Base-by-base conservation (phyloP, 2,797 vertebrate genomes). In the Gouania willdenowi region DNA sequence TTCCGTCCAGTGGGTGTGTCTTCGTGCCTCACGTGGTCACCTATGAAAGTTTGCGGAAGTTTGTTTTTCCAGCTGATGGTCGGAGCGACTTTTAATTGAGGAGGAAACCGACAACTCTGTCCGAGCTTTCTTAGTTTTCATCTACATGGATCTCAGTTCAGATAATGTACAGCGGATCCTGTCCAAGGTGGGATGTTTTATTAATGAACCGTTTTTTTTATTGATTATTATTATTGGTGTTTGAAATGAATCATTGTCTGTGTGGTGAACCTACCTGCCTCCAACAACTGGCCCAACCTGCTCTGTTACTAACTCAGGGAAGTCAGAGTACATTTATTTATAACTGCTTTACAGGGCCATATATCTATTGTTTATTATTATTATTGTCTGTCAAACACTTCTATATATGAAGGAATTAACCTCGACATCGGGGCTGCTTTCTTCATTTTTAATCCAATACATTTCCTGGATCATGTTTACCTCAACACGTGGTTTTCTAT, bases 21-120 rank as follows among this genome's bases (percentile, higher is more conserved):
- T 2, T 20, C 4, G 6, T 5, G 20, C 19, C 19, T 20, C 2
- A n/a, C n/a, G n/a, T 5, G 19, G 19, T 6, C 4, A 1, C 3
- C 6, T 23, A n/a, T 26, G 8, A 23, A 57, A 67, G 60, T 84
- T 83, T 85, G 79, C 84, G 88, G 89, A 90, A 90, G 85, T 87
- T 71, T 55, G 7, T 18, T 19, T 15, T 2, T 6, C 7, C 21
- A 23, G 1, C 21, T 8, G 6, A 8, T 23, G 21, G 8, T 23
- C 3, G 19, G 19, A 6, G 1, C 10, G 10, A 10, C 10, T 10
- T 10, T 10, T 18, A 19, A 18, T 8, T 12, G 6, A 11, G 8
- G 5, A 26, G 5, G 12, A n/a, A 10, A 8, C 8, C 25, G 23
- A 4, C 8, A 4, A 25, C 4, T n/a, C 8, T 4, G 9, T 19